These are phyloP conservation scores for Platysteira castanea DNA, from an alignment of 2,113 vertebrate genomes.

Conservation along the genomic window DNA sequence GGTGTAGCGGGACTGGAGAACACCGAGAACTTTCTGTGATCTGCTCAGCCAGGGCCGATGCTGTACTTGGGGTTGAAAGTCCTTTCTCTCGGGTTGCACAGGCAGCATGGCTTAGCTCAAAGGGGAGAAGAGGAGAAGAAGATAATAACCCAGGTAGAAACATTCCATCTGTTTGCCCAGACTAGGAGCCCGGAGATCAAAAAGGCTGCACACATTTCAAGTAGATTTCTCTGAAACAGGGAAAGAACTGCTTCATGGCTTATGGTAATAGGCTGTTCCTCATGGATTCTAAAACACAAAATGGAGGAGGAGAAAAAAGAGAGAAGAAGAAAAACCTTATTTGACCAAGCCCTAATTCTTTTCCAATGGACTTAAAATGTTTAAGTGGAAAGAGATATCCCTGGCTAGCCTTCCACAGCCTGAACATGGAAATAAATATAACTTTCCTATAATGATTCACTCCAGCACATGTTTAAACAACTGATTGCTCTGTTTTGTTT, in stretches of 20 bases:
- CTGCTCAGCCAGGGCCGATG: neutral
- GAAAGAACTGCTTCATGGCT: neutral
- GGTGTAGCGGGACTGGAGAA: neutral
- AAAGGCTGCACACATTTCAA: neutral
- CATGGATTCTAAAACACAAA: neutral
- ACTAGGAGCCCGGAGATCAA: neutral
- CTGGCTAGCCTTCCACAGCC: neutral
- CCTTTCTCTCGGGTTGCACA: neutral
- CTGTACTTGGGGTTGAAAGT: rapidly evolving
- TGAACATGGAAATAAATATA: neutral
- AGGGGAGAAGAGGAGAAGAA: neutral
- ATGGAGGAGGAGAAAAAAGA: neutral
- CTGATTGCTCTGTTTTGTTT: neutral
- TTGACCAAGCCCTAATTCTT: neutral
- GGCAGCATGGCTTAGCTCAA: neutral
- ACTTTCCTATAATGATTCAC: neutral
- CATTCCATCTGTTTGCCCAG: neutral
- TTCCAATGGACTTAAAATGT: neutral
- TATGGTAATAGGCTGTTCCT: neutral
- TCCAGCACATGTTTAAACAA: neutral
- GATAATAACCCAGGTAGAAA: neutral
- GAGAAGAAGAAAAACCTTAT: neutral
- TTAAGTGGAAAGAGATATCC: neutral
- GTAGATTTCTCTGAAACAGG: neutral
- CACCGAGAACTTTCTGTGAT: neutral